Base-by-base conservation (phyloP, 2,113 vertebrate genomes). In the Pholis gunnellus region DNA sequence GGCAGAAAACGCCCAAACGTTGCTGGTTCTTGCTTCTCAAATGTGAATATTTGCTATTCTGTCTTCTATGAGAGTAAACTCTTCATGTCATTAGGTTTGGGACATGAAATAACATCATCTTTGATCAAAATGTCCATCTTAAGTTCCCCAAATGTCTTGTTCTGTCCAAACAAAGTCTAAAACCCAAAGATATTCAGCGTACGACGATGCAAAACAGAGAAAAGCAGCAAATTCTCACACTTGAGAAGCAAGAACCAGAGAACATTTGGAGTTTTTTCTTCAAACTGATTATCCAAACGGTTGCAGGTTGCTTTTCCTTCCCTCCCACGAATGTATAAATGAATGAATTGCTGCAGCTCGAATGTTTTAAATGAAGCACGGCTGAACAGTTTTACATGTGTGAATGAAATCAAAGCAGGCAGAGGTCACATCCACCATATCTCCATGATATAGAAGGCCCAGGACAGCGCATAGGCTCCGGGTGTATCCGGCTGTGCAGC, bases 401-500 rank as follows among this genome's bases (percentile, higher is more conserved):
- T 11, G 40, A 50, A 5, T 67, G 40, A 50, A 75, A 64, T 63
- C 50, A 52, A 79, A 66, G 18, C 48, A 38, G 48, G 29, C 81
- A 22, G 72, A 77, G 56, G 64, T 75, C 81, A 67, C 65, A 54
- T 77, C 82, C 57, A 40, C 27, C 31, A 1, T 71, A 85, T 81
- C 63, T 78, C 71, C 25, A 70, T 46, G 44, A 83, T 75, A 78
- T 78, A 82, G 87, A 86, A 82, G 57, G 65, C 59, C 31, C 11
- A 57, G 78, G 67, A 73, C 83, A 44, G 70, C 64, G 83, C 84
- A 38, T 78, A 54, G 15, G 44, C 42, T 44, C 15, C 27, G 84
- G 91, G 83, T 72, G 91, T 74, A 85, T 77, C 38, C 1, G 48
- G 0, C 70, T 9, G 13, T 17, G 83, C 85, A 90, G 88, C 91